phyloP scores from a whole-genome alignment of 2,888 invertebrate species.

The Drepanosiphum platanoidis region DNA sequence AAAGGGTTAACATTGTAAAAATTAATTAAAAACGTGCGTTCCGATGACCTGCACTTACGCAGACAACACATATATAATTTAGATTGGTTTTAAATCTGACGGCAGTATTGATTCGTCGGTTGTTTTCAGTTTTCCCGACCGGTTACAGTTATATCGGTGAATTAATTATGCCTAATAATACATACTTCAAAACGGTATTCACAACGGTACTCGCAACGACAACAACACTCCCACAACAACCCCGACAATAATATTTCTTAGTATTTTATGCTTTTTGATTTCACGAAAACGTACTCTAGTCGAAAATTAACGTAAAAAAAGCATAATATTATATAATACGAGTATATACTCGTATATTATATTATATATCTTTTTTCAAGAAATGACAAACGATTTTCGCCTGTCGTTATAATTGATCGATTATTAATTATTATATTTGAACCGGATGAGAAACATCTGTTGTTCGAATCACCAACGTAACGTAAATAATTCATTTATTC shows the following conservation, averaged over 20 bases:
- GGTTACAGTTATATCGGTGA: too few species aligned
- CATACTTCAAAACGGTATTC: too few species aligned
- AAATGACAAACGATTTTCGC: neutral
- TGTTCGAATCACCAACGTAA: neutral
- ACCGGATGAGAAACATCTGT: neutral
- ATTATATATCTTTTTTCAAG: neutral
- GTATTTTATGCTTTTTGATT: neutral
- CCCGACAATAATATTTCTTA: neutral
- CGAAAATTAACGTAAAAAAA: too few species aligned
- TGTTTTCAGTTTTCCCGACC: neutral
- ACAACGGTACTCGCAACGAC: too few species aligned
- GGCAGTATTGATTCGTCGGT: neutral
- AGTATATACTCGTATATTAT: too few species aligned
- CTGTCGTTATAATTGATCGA: neutral
- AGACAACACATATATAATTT: neutral
- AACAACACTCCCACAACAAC: too few species aligned
- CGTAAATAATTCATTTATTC: neutral
- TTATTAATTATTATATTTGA: too few species aligned
- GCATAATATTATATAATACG: too few species aligned
- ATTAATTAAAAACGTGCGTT: neutral
- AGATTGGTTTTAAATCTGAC: neutral
- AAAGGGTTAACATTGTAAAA: neutral
- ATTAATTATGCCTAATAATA: too few species aligned
- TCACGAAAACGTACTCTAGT: neutral
- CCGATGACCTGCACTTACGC: neutral